Evolutionary conservation across 2,113 vertebrate genomes (phyloP).

Genomic region (Carlito syrichta): DNA sequence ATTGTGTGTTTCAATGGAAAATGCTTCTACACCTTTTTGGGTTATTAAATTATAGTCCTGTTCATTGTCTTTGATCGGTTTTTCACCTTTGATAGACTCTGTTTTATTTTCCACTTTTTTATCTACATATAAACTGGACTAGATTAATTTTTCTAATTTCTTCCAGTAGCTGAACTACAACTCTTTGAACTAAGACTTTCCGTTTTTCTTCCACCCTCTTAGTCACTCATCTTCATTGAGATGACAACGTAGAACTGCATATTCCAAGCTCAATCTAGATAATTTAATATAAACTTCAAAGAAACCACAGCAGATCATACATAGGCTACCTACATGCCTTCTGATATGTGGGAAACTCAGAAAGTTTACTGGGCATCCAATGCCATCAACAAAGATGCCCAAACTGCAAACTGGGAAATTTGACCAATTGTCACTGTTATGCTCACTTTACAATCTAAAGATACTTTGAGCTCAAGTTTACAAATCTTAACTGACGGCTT

Average conservation of each 20-base stretch:
- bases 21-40: neutral
- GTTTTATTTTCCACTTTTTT: neutral
- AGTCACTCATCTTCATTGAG: neutral
- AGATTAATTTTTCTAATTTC: neutral
- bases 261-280: neutral
- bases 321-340: neutral
- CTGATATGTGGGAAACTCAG: neutral
- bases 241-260: neutral
- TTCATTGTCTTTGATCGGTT: neutral
- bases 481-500: too few species aligned
- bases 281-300: neutral
- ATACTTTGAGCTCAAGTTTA: too few species aligned
- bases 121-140: neutral
- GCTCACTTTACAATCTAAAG: neutral
- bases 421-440: neutral
- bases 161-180: neutral
- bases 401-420: neutral
- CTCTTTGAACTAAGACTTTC: neutral
- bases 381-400: neutral
- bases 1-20: neutral
- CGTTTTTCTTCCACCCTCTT: neutral
- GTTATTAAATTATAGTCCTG: neutral
- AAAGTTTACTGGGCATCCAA: neutral
- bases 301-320: neutral
- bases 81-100: neutral